These are phyloP conservation scores for Tanypteryx hageni DNA, from an alignment of 2,888 invertebrate species.

Conservation along the genomic window DNA sequence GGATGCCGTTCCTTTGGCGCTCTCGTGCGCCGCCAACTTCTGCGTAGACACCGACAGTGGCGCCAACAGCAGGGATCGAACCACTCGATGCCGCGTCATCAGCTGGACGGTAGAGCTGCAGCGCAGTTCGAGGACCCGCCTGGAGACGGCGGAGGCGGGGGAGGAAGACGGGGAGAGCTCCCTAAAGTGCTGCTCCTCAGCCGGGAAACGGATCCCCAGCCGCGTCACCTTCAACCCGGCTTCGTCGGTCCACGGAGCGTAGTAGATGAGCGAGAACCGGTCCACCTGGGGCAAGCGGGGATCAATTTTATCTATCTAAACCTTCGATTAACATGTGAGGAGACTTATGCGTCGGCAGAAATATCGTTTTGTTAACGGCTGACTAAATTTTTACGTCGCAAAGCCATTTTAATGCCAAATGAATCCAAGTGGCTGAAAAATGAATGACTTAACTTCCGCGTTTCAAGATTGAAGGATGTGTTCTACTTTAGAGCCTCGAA, in stretches of 20 bases:
- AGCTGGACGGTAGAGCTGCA: slow-evolving; percentile 72
- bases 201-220: slow-evolving; percentile 46
- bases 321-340: too few relatives aligned
- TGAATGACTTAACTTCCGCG: too few relatives aligned
- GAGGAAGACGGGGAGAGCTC: slow-evolving; percentile 44
- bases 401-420: too few relatives aligned
- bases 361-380: too few relatives aligned
- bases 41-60: slow-evolving; percentile 50
- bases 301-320: neutral
- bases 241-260: slow-evolving; percentile 58
- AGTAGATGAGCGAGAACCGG: slow-evolving; percentile 42
- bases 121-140: slow-evolving; percentile 71
- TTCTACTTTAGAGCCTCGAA: too few relatives aligned
- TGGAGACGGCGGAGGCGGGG: slow-evolving; percentile 70
- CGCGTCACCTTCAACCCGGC: slow-evolving; percentile 29
- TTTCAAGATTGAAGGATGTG: too few relatives aligned
- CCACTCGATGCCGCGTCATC: slow-evolving; percentile 51
- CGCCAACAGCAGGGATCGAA: neutral
- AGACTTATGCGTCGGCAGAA: too few relatives aligned
- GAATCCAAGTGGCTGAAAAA: too few relatives aligned
- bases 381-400: too few relatives aligned
- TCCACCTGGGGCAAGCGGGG: slow-evolving; percentile 2
- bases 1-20: slow-evolving; percentile 18
- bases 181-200: slow-evolving; percentile 43
- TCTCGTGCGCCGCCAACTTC: slow-evolving; percentile 49